Evolutionary conservation across 2,113 vertebrate genomes (phyloP).

Genomic region (Dissostichus mawsoni): DNA sequence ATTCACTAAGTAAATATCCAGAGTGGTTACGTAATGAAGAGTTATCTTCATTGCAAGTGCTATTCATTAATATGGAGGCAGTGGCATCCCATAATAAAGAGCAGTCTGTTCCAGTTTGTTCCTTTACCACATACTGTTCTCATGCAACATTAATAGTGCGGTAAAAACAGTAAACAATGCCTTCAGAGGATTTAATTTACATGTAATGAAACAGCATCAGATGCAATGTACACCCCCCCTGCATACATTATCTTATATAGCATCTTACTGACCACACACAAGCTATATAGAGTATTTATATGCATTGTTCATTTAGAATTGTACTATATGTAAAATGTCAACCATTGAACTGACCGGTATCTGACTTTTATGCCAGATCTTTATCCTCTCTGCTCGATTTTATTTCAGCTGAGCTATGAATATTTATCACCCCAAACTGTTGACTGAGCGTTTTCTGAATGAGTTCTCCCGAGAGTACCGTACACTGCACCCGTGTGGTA

Average conservation of each 20-base stretch:
- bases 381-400: constrained; percentile 47
- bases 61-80: neutral
- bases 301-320: neutral
- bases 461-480: constrained; percentile 44
- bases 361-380: constrained; percentile 42
- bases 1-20: neutral
- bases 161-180: neutral
- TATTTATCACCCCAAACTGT: constrained; percentile 64
- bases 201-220: constrained; percentile 9
- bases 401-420: constrained; percentile 52
- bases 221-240: neutral
- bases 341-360: constrained; percentile 15
- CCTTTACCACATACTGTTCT: neutral
- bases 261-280: constrained; percentile 30
- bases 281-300: neutral
- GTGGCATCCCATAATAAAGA: neutral
- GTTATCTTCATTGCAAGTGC: neutral
- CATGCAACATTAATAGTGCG: neutral
- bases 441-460: constrained; percentile 68
- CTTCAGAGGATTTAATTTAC: constrained; percentile 5
- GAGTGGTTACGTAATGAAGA: neutral
- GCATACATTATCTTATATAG: neutral
- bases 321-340: neutral
- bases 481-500: constrained; percentile 41
- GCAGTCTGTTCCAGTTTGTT: neutral